Conservation (phyloP, 2,113 vertebrate species). For the Halcyon senegalensis region DNA sequence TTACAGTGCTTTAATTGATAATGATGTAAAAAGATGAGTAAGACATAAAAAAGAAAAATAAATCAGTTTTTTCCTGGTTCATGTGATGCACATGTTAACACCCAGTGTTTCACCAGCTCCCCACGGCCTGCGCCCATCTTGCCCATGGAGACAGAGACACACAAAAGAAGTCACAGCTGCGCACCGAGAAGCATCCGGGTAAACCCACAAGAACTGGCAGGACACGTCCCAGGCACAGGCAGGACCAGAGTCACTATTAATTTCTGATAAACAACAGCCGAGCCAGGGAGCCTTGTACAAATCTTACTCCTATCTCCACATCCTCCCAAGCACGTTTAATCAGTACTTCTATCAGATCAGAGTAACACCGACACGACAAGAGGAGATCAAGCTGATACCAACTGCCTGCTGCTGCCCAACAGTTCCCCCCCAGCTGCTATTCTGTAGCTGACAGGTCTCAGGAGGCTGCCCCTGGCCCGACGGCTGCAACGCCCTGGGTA, state of each 20-base stretch:
- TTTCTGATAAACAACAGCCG: not conserved
- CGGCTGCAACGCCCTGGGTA: rapidly evolving
- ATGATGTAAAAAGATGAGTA: not conserved
- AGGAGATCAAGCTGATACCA: not conserved
- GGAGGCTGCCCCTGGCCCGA: not conserved
- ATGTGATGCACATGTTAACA: not conserved
- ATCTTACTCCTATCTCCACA: rapidly evolving
- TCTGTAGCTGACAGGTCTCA: not conserved
- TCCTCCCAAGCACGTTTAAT: not conserved
- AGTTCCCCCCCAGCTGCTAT: not conserved
- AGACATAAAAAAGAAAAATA: not conserved
- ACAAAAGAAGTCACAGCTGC: not conserved
- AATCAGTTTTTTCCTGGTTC: not conserved
- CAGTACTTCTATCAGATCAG: not conserved
- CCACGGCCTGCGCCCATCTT: rapidly evolving
- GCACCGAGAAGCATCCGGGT: rapidly evolving
- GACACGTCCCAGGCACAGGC: not conserved
- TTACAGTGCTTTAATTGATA: not conserved
- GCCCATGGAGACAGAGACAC: not conserved
- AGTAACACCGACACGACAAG: not conserved
- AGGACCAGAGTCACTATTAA: not conserved
- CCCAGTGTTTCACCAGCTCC: not conserved
- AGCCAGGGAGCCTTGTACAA: not conserved
- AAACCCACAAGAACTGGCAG: not conserved
- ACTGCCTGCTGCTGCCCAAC: not conserved